Base-by-base conservation (phyloP, 1,140 invertebrate species). In the Lasaia peninsularis region DNA sequence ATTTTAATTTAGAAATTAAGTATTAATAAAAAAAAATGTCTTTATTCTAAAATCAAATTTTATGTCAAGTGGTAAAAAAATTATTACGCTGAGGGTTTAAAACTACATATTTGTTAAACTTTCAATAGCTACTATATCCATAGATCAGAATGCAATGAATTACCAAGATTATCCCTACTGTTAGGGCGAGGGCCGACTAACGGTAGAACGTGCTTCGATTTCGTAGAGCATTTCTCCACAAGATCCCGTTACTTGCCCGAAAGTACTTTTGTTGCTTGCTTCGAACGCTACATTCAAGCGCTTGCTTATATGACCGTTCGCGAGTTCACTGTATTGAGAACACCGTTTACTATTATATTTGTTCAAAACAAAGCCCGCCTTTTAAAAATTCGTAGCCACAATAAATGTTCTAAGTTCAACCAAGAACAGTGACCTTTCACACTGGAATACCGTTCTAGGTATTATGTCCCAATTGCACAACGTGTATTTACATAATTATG, bases 141-240 rank as follows among this genome's bases (percentile, higher is more conserved):
- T 44, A 44, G 40, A 21, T 20, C 40, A 10, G 40, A 44, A 44
- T 44, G 40, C 18, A 44, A 52, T 57, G 78, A 81, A 78, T 73
- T 77, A 80, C 70, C 70, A 69, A 75, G 75, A 78, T 79, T 71
- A 84, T 82, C 80, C 78, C 78, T 67, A 70, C 68, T 65, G 58
- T 60, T 71, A 82, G 80, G 78, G 73, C 78, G 72, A 83, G 75
- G 79, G 78, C 78, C 78, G 68, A 58, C 58, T 86, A 88, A 88
- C 85, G 85, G 85, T 69, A 84, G 73, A 65, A 68, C 77, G 71
- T 88, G 85, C 86, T 88, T 88, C 85, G 85, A 79, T 88, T 88
- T 88, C 85, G 81, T 86, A 85, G 82, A 88, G 82, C 81, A 88
- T 88, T 88, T 88, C 85, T 86, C 82, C 80, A 71, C 63, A 52